These are phyloP conservation scores for Pseudobourletiella spinata DNA, from an alignment of 1,140 invertebrate genomes.

Conservation along the genomic window DNA sequence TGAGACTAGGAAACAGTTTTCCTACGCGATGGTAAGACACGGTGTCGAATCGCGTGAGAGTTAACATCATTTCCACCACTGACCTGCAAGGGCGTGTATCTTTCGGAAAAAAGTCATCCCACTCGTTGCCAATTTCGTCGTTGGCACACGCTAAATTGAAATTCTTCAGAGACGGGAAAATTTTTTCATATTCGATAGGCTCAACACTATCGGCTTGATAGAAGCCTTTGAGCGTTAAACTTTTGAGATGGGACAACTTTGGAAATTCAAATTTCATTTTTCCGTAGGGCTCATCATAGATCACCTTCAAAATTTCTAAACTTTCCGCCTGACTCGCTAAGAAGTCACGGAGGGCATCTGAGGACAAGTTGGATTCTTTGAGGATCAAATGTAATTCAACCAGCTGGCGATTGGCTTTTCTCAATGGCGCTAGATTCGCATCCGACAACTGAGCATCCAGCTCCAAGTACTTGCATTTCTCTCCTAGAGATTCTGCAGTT, in stretches of 20 bases:
- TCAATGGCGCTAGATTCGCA: not conserved
- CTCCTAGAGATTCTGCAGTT: not conserved
- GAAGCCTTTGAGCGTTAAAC: conserved; percentile 1
- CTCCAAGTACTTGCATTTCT: not conserved
- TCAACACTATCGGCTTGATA: not conserved
- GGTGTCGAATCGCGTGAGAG: not conserved
- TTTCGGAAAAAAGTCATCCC: not conserved
- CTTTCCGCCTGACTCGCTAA: not conserved
- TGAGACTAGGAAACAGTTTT: not conserved
- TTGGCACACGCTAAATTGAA: not conserved
- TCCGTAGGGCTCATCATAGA: not conserved
- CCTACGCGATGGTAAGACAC: conserved; percentile 1
- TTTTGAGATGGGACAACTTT: not conserved
- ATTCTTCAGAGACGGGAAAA: not conserved
- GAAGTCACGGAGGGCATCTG: not conserved
- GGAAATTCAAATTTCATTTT: conserved; percentile 5
- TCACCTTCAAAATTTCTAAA: conserved; percentile 3
- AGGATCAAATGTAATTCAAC: not conserved
- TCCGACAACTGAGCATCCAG: conserved; percentile 1
- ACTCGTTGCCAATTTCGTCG: conserved; percentile 1
- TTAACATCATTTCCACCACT: conserved; percentile 3
- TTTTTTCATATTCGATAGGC: not conserved
- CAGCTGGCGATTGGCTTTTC: not conserved
- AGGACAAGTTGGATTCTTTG: not conserved
- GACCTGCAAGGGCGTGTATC: not conserved